Percentiles rank a stretch among this genome's conserved stretches.
These are phyloP conservation scores for Polymixis flavicincta DNA, from an alignment of 2,888 invertebrate genomes.

Conservation along the genomic window DNA sequence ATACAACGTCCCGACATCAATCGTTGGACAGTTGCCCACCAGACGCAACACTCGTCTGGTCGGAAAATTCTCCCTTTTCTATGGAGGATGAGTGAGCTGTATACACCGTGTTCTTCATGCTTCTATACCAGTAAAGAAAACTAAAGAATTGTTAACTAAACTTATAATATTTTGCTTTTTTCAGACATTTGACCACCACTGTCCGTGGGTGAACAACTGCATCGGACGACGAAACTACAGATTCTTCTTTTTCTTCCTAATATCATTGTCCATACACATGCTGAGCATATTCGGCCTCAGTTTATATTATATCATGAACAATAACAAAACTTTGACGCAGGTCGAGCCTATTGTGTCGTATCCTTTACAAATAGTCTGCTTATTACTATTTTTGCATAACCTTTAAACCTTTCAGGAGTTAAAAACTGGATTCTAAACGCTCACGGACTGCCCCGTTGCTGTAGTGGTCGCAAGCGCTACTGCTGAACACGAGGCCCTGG, in stretches of 20 bases:
- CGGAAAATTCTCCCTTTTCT: too few species aligned
- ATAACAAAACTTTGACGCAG: slow-evolving; percentile 95
- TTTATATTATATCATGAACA: slow-evolving; percentile 97
- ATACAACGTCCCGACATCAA: too few species aligned
- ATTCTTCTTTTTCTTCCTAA: slow-evolving; percentile 99
- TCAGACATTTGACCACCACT: slow-evolving; percentile 99
- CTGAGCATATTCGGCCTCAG: slow-evolving; percentile 98
- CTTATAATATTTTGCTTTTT: slow-evolving; percentile 75
- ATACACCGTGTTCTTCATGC: neutral
- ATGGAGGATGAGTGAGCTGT: too few species aligned
- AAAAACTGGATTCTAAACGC: too few species aligned
- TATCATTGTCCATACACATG: slow-evolving; percentile 99
- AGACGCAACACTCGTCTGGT: too few species aligned
- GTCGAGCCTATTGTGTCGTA: slow-evolving; percentile 96
- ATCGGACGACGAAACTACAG: slow-evolving; percentile 99
- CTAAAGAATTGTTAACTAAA: neutral
- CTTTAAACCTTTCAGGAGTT: neutral
- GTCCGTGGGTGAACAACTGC: slow-evolving; percentile 99
- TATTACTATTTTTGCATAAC: neutral
- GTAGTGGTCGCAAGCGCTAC: too few species aligned
- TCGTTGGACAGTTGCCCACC: too few species aligned
- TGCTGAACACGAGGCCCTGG: too few species aligned
- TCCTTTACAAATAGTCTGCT: slow-evolving; percentile 89
- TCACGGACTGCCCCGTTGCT: too few species aligned
- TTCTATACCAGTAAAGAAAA: too few species aligned